Conservation (phyloP, 2,888 invertebrate species). For the Lasioglossum figueresi region DNA sequence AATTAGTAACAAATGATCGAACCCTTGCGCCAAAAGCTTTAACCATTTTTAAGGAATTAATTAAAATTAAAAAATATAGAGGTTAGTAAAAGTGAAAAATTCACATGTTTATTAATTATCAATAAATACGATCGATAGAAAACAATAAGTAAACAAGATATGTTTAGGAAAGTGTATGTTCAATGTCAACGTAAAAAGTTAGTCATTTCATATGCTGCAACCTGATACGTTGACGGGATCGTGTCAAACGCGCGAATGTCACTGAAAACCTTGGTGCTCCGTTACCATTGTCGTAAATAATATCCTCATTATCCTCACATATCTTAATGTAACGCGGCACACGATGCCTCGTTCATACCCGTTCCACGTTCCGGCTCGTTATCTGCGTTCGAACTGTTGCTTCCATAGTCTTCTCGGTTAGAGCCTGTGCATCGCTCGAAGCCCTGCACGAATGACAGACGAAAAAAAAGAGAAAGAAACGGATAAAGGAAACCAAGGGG, state of each 20-base stretch:
- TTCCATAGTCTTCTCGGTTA: constrained; percentile 1
- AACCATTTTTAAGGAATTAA: no score
- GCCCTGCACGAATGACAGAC: not conserved
- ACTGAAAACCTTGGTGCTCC: not conserved
- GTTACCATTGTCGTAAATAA: constrained; percentile 10
- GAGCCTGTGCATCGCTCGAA: not conserved
- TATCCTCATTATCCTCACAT: not conserved
- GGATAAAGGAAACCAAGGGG: constrained; percentile 47
- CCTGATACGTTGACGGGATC: not conserved
- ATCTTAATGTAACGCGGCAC: not conserved
- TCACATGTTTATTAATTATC: no score
- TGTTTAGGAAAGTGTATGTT: no score
- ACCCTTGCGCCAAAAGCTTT: no score
- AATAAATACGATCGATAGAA: no score
- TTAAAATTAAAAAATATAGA: no score
- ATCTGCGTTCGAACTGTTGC: not conserved
- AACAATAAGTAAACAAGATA: no score
- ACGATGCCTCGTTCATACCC: not conserved
- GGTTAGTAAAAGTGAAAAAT: no score
- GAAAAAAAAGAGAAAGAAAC: not conserved
- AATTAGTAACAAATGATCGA: no score
- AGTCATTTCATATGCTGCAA: not conserved
- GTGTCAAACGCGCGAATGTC: not conserved
- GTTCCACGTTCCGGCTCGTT: not conserved
- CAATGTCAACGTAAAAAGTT: not conserved